Conservation (phyloP, 2,113 vertebrate species). For the Indicator indicator region DNA sequence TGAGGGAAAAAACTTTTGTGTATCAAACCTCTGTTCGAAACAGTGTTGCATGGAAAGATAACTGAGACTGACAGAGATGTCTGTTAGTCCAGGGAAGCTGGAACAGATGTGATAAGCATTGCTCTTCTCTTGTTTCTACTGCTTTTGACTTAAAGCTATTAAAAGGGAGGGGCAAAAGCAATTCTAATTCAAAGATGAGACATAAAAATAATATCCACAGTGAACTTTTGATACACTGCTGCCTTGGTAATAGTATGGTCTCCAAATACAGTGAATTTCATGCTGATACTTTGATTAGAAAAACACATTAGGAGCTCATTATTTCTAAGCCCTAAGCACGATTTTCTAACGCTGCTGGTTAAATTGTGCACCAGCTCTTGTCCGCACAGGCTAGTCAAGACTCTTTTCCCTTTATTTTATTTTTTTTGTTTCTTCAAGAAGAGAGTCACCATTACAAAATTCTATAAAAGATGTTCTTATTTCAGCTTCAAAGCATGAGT, state of each 20-base stretch:
- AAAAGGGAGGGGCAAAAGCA: slow-evolving; percentile 5
- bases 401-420: background rate
- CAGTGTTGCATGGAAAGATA: slow-evolving; percentile 47
- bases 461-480: background rate
- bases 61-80: slow-evolving; percentile 25
- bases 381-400: background rate
- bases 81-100: slow-evolving; percentile 3
- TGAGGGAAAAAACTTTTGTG: slow-evolving; percentile 22
- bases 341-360: slow-evolving; percentile 10
- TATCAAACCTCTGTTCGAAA: slow-evolving; percentile 64
- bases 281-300: slow-evolving; percentile 51
- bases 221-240: slow-evolving; percentile 36
- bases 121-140: slow-evolving; percentile 7
- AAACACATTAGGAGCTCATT: slow-evolving; percentile 61
- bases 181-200: slow-evolving; percentile 41
- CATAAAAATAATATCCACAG: slow-evolving; percentile 25
- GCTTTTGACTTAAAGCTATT: slow-evolving; percentile 49
- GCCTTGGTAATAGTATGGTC: slow-evolving; percentile 12
- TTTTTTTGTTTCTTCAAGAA: background rate
- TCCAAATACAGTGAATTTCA: slow-evolving; percentile 47
- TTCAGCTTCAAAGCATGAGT: slow-evolving; percentile 24
- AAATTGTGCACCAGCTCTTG: background rate
- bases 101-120: slow-evolving; percentile 33
- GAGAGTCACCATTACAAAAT: background rate
- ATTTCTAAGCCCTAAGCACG: slow-evolving; percentile 33